A percentile compares a stretch with the other conserved stretches of the same genome.
phyloP scores from a whole-genome alignment of 2,888 invertebrate species.

The Euplexia lucipara region DNA sequence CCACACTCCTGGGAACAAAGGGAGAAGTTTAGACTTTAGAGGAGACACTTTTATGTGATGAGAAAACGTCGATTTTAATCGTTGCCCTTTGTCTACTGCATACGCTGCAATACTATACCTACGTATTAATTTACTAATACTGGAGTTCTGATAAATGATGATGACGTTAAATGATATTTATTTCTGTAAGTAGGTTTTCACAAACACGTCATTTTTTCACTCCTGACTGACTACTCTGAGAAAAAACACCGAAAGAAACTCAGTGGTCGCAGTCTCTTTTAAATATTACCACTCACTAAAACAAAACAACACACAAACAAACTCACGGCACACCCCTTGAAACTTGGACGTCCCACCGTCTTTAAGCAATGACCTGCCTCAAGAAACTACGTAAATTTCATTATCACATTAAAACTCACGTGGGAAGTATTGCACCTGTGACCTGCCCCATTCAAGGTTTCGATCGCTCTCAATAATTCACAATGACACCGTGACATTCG shows the following conservation, averaged over 20 bases:
- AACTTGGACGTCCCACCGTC: neutral
- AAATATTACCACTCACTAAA: neutral
- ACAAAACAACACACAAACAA: neutral
- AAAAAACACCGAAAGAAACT: too few species aligned
- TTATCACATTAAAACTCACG: neutral
- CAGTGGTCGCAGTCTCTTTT: too few species aligned
- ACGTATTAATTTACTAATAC: too few species aligned
- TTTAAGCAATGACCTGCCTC: slow-evolving; percentile 6
- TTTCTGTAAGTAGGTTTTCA: too few species aligned
- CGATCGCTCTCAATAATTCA: slow-evolving; percentile 8
- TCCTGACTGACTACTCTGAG: too few species aligned
- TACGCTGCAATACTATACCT: too few species aligned
- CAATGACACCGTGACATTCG: slow-evolving; percentile 8
- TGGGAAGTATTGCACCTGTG: slow-evolving; percentile 19
- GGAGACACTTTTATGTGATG: neutral
- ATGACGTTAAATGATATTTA: too few species aligned
- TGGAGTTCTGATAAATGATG: too few species aligned
- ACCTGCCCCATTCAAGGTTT: neutral
- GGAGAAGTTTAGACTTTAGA: neutral
- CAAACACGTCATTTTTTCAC: too few species aligned
- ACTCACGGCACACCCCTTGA: neutral
- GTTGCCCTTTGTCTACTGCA: too few species aligned
- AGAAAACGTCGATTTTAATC: neutral
- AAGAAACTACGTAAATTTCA: neutral
- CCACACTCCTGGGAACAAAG: slow-evolving; percentile 78